These are phyloP conservation scores for Psittacara wagleri DNA, from an alignment of 2,113 vertebrate genomes.

Conservation along the genomic window DNA sequence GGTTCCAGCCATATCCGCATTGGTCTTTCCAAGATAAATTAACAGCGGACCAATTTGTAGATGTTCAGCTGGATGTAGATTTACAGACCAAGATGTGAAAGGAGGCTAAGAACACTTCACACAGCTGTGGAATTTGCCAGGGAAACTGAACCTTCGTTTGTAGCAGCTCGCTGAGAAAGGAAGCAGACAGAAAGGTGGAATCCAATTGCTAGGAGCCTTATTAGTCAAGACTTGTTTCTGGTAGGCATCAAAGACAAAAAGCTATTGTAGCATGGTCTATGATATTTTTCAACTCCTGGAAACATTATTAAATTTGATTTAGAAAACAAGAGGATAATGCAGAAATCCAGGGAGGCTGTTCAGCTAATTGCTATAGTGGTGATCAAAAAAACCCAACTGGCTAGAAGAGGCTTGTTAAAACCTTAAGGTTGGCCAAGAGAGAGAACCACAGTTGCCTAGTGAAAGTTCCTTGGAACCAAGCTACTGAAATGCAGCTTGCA, in stretches of 20 bases:
- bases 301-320: neutral
- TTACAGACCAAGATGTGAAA: constrained; percentile 2
- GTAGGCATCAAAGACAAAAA: constrained; percentile 18
- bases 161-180: neutral
- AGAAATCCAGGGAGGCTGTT: neutral
- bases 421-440: neutral
- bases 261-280: neutral
- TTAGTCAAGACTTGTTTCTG: neutral
- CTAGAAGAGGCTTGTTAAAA: neutral
- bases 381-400: neutral
- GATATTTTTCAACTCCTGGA: neutral
- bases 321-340: neutral
- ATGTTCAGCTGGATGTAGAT: neutral
- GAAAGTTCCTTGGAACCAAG: neutral
- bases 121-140: constrained; percentile 20
- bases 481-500: neutral
- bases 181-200: constrained; percentile 13
- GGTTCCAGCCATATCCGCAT: constrained; percentile 3
- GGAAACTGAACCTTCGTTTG: neutral
- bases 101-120: neutral
- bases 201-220: neutral
- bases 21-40: constrained; percentile 34
- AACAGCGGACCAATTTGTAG: neutral
- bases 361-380: neutral
- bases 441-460: neutral